A percentile compares a stretch with the other conserved stretches of the same genome.
phyloP scores from a whole-genome alignment of 2,888 invertebrate genomes.

The Polymixis lichenea region DNA sequence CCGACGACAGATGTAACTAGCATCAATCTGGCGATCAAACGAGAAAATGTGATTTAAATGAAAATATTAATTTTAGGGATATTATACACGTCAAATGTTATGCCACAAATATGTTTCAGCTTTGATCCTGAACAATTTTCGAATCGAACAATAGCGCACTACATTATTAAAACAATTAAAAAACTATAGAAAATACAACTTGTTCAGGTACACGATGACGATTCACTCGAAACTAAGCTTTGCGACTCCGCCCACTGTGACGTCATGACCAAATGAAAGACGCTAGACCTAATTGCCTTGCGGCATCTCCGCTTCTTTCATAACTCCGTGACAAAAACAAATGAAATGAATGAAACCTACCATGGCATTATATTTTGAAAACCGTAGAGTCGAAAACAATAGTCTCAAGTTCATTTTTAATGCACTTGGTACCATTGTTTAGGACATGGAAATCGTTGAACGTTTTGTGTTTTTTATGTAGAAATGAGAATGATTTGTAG shows the following conservation, averaged over 20 bases:
- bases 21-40: not conserved
- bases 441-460: not conserved
- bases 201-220: not conserved
- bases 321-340: not conserved
- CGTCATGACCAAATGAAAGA: too few species aligned
- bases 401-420: not conserved
- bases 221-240: too few species aligned
- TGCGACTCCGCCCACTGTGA: too few species aligned
- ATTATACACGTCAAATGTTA: not conserved
- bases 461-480: not conserved
- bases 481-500: not conserved
- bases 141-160: not conserved
- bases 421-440: not conserved
- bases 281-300: too few species aligned
- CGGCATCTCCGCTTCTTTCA: too few species aligned
- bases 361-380: not conserved
- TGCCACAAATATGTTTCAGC: not conserved
- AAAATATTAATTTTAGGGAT: not conserved
- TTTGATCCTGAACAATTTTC: not conserved
- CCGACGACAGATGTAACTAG: not conserved
- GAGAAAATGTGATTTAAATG: not conserved
- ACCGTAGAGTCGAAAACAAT: not conserved
- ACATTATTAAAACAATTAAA: not conserved
- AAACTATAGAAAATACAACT: not conserved
- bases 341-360: not conserved